Percentiles rank a stretch among this genome's conserved stretches.
Evolutionary conservation across 2,888 invertebrate genomes (phyloP).

Genomic region (Eristalinus aeneus): DNA sequence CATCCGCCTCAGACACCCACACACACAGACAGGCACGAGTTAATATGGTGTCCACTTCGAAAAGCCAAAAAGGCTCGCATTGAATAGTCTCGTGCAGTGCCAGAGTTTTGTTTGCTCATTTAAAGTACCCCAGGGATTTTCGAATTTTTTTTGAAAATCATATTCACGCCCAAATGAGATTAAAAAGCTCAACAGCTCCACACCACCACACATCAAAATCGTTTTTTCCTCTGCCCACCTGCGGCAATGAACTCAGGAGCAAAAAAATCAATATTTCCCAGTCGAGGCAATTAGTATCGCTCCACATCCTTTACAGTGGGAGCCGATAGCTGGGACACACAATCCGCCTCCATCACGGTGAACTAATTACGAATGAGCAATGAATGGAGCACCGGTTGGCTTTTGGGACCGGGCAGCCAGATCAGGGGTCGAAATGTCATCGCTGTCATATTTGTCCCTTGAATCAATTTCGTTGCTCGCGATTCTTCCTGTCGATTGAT

Average conservation of each 20-base stretch:
- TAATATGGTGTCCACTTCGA: neutral
- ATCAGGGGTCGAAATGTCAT: conserved; percentile 17
- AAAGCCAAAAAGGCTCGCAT: conserved; percentile 1
- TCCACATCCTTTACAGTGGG: conserved; percentile 20
- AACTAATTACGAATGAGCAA: conserved; percentile 34
- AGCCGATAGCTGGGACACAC: neutral
- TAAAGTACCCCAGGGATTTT: neutral
- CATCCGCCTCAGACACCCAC: neutral
- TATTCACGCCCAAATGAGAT: conserved; percentile 34
- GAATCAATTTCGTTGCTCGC: neutral
- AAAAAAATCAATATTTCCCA: conserved; percentile 42
- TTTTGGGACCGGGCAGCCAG: neutral
- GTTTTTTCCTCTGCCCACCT: neutral
- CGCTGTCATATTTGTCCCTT: conserved; percentile 32
- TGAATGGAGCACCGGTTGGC: neutral
- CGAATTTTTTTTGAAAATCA: neutral
- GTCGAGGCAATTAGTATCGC: conserved; percentile 35
- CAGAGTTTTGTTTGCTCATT: neutral
- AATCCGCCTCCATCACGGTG: neutral
- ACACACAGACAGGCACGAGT: neutral
- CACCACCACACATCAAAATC: conserved; percentile 13
- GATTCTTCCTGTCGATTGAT: conserved; percentile 16
- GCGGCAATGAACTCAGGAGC: neutral
- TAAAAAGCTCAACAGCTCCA: neutral
- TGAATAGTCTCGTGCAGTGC: conserved; percentile 9